Base-by-base conservation (phyloP, 1,140 invertebrate genomes). In the Papilio aristodemus region DNA sequence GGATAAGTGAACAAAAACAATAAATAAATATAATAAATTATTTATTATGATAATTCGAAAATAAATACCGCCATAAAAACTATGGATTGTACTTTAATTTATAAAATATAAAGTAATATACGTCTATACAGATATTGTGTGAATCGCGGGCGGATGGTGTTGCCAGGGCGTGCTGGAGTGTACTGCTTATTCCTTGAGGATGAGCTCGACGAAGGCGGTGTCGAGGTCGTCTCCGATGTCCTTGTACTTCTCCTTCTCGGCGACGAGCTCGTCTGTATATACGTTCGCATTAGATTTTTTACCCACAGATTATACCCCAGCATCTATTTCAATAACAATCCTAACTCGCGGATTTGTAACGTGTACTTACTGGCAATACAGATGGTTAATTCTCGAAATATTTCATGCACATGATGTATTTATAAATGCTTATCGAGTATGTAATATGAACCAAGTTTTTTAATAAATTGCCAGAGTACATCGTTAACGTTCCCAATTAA, bases 231-330 rank as follows among this genome's bases (percentile, higher is more conserved):
- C 98, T 91, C 97, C 98, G 93, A 99, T 99, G 91, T 97, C 95
- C 94, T 99, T 99, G 96, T 99, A 99, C 92, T 98, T 98, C 93
- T 99, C 98, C 95, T 99, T 99, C 92, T 99, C 98, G 86, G 95
- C 95, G 85, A 99, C 97, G 93, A 99, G 95, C 92, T 99, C 98
- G 95, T 99, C 98, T 99, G 95, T 79, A 95, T 79, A 81, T 81
- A 68, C 57, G 17, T 41, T 36, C 32, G 57, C 14, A 71, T 58
- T 62, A 66, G 46, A 69, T 68, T 64, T 46, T n/a, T n/a, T 60
- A 27, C 39, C 41, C 39, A 68, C 10, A 59, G 1, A 22, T 25
- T 25, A 39, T 39, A 22, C 13, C 22, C 13, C 9, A 11, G 4
- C 22, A 54, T 11, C 9, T 22, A 3, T 54, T 11, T 54, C 1